Base-by-base conservation (phyloP, 1,140 invertebrate genomes). In the Formica exsecta region DNA sequence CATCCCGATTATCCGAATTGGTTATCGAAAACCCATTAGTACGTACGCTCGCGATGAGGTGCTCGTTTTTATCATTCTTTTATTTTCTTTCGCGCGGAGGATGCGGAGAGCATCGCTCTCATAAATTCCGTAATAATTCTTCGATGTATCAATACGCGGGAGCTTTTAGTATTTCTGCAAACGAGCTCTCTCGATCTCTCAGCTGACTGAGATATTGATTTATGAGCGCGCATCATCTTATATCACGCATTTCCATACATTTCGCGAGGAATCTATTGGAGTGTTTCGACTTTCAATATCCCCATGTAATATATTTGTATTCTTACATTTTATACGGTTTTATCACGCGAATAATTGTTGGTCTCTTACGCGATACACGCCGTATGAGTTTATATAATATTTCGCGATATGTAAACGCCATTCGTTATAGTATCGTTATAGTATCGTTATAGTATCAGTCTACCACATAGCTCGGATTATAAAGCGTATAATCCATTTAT, bases 21-120 rank as follows among this genome's bases (percentile, higher is more conserved):
- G 79, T 73, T 83, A 83, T 83, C 79, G 79, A 83, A 73, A 83
- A 83, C 16, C 79, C 79, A 83, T 83, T 80, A 80, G 76, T 68
- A 80, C 68, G 36, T 68, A 68, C 66, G 38, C 79, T 32, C 66
- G 51, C 68, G 68, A 73, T 44, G 79, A 61, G 29, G 51, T 22
- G 25, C 7, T 29, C 79, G 68, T 83, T 83, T 83, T 73, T 83
- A 61, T 71, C 79, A 16, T 41, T 32, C 36, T n/a, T 32, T 61
- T 41, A 16, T 13, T 44, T n/a, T 7, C 9, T 3, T n/a, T 22
- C 9, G 36, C 44, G 32, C 64, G 44, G 11, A 54, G 29, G 41
- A 79, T 48, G 9, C 25, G 25, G 29, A 62, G 32, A 66, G 51
- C 51, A 25, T 22, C 68, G 66, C 38, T 83, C 54, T 83, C 79